Evolutionary conservation across 2,888 invertebrate genomes (phyloP), one percentile per base, ranked within the genome.

Genomic region (Platycheirus rosarum): DNA sequence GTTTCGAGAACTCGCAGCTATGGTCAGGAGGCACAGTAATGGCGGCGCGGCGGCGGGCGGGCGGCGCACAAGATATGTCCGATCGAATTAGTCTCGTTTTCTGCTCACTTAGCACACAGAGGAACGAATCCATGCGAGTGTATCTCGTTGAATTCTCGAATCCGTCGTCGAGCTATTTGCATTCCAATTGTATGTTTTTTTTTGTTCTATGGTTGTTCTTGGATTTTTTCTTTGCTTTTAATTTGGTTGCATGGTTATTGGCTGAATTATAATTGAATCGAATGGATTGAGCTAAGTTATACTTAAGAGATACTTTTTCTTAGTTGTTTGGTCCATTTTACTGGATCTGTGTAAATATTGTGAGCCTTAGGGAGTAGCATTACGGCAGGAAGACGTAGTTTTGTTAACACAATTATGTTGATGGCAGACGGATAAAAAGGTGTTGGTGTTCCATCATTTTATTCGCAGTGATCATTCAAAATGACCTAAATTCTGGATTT

Each of bases 71-170:
- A 80, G 70, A 77, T 82, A 68, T 77, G 82, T 82, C 82, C 35
- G 77, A 73, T 77, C 71, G 66, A 82, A 82, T 82, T 82, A 77
- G 77, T 71, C 77, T 77, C 77, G 55, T 76, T 82, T 82, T 82
- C 70, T 82, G 82, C 68, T 77, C 77, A 77, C 80, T 76, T 80
- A 77, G 46, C 71, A 70, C 62, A 77, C 63, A 46, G 37, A 62
- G 51, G 26, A 46, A 37, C 37, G 18, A 37, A 44, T 55, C n/a
- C 65, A 40, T 29, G 46, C 20, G 70, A 70, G 79, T 57, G 70
- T 70, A 70, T 55, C 20, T 69, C 37, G 37, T 37, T 44, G 13
- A 16, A 57, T 37, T 57, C 57, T 60, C 44, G 42, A 68, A 32
- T 42, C 8, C 42, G 18, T 40, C 40, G 62, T 62, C 51, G 62